Base-by-base conservation (phyloP, 2,888 invertebrate species). In the Pyrochroa serraticornis region DNA sequence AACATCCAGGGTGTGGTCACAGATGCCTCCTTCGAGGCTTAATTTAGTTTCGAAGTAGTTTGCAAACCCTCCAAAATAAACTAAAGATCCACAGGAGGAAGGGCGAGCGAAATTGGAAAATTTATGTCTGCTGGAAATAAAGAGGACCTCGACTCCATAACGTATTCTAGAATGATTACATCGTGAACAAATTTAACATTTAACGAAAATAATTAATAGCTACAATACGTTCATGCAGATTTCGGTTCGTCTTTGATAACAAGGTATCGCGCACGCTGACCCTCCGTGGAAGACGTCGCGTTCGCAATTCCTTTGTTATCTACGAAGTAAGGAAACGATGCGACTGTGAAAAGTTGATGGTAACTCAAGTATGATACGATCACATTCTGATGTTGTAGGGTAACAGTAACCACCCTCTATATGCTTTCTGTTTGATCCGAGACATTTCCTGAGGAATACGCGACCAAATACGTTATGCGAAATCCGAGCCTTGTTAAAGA, bases 391-490 rank as follows among this genome's bases (percentile, higher is more conserved):
- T 60, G 32, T 39, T 58, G 63, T 22, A 66, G 71, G 68, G 74
- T 74, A 74, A 74, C 74, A 75, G 75, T 75, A 78, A 78, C 78
- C 78, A 77, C 77, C 78, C 76, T 76, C 77, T 79, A 79, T 78
- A 78, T 79, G 79, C 78, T 79, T 79, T 78, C 78, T 78, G 78
- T 79, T 79, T 79, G 79, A 79, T 79, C 79, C 75, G 75, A 75
- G 76, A 77, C 77, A 76, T 78, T 78, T 77, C 73, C 75, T 72
- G 70, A 72, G 72, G 73, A 67, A 64, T 65, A 70, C 67, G 61
- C 63, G 71, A 57, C 75, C 78, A 75, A 60, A 55, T 60, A 60
- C 10, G 51, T 60, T 35, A 47, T 60, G 55, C 55, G 33, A 31
- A 34, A 56, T 42, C 41, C 10, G 30, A 6, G 12, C 44, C 51